Percentiles rank a stretch among this genome's conserved stretches.
phyloP scores from a whole-genome alignment of 2,113 vertebrate species.

The Pangasianodon gigas region DNA sequence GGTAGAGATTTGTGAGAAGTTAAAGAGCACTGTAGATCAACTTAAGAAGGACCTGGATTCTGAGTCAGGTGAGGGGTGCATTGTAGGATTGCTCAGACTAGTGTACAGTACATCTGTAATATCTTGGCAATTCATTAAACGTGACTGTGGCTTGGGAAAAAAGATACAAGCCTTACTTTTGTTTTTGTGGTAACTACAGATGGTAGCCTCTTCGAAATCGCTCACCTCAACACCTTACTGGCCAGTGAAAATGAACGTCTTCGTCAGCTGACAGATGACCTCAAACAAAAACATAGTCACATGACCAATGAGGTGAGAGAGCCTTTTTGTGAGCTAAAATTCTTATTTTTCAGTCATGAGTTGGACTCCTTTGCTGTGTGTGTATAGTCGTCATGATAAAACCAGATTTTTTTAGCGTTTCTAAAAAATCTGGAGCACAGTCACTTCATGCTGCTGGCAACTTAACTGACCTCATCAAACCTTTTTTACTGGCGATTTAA shows the following conservation, averaged over 20 bases:
- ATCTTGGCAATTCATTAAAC: neutral
- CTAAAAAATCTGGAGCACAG: too few relatives aligned
- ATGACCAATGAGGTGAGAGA: slow-evolving; percentile 87
- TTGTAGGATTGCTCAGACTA: neutral
- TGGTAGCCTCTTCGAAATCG: slow-evolving; percentile 76
- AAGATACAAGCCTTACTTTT: neutral
- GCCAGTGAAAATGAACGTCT: slow-evolving; percentile 83
- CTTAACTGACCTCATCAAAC: too few relatives aligned
- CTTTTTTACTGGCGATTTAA: too few relatives aligned
- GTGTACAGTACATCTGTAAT: neutral
- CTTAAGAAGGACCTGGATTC: slow-evolving; percentile 68
- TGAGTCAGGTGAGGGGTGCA: slow-evolving; percentile 62
- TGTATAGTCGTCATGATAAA: neutral
- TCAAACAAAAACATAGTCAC: slow-evolving; percentile 87
- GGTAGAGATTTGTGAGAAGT: slow-evolving; percentile 82
- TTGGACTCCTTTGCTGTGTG: neutral
- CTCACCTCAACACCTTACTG: slow-evolving; percentile 83
- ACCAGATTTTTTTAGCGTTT: too few relatives aligned
- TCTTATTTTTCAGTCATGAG: neutral
- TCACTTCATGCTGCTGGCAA: too few relatives aligned
- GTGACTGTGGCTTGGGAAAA: neutral
- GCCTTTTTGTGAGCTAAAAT: neutral
- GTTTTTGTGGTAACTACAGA: slow-evolving; percentile 64
- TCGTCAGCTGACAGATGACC: slow-evolving; percentile 84
- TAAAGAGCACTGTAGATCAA: slow-evolving; percentile 74